Evolutionary conservation across 2,113 vertebrate species (phyloP).

Genomic region (Thamnophis sirtalis): DNA sequence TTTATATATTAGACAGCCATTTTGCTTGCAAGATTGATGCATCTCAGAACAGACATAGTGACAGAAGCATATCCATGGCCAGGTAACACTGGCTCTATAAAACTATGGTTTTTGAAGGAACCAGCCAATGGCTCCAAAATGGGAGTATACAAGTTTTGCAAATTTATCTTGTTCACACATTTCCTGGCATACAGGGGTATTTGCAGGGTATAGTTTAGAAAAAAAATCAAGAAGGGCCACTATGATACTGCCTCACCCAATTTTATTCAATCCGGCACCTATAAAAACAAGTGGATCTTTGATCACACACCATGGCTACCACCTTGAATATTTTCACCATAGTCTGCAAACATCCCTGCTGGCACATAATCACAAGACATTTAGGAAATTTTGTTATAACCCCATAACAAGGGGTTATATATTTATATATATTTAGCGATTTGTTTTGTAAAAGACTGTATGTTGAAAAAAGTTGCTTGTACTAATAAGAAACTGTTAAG

Average conservation of each 20-base stretch:
- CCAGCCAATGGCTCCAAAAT: background rate
- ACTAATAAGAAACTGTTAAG: constrained; percentile 30
- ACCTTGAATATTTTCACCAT: background rate
- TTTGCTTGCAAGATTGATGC: constrained; percentile 13
- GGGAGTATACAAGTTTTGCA: constrained; percentile 15
- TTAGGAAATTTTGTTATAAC: background rate
- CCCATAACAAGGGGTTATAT: background rate
- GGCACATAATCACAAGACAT: background rate
- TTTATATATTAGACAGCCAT: constrained; percentile 21
- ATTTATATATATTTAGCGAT: no score
- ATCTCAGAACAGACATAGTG: background rate
- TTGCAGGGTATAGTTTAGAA: background rate
- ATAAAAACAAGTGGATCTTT: background rate
- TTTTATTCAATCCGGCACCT: background rate
- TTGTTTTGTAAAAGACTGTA: constrained; percentile 13
- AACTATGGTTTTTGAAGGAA: constrained; percentile 4
- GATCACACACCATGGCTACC: background rate
- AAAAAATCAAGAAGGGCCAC: background rate
- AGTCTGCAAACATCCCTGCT: background rate
- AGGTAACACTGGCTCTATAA: constrained; percentile 9
- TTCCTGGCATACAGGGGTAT: background rate
- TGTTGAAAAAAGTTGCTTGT: constrained; percentile 1
- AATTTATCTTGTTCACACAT: constrained; percentile 11
- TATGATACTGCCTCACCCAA: background rate
- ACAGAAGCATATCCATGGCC: constrained; percentile 20